Evolutionary conservation across 2,113 vertebrate genomes (phyloP), one percentile per base, ranked within the genome.

Genomic region (Thamnaconus septentrionalis): DNA sequence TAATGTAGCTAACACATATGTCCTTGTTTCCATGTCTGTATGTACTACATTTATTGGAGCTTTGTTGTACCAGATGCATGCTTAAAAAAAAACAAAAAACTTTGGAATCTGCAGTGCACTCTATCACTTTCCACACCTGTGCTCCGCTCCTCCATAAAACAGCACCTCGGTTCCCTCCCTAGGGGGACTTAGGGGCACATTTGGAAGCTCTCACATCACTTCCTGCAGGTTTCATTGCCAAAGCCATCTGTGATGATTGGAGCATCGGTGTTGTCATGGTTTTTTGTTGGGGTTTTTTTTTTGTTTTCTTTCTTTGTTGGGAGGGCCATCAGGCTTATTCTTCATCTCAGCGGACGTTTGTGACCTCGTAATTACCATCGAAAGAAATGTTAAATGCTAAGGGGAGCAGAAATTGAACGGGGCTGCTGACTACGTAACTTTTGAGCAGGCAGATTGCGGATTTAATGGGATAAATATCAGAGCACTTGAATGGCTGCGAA

Each of bases 21-120:
- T 31, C 18, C 18, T 31, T 31, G 18, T 31, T 31, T 31, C 18
- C 18, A 31, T 2, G n/a, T n/a, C n/a, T n/a, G 18, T 31, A 31
- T 31, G 18, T 31, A 31, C 18, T 31, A 31, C 18, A 31, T 31
- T 31, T 31, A 31, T 31, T 31, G 9, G 46, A 41, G 51, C 61
- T 90, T 89, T 89, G 88, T 85, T 73, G 72, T 75, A 77, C 87
- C 88, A 90, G 87, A 90, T 91, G 90, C 69, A 61, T 47, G 70
- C 64, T 11, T 80, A 31, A 31, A 31, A 31, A 31, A 31, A 31
- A 31, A 85, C 69, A 77, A 84, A 87, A 77, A 75, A 71, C 72
- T 79, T 63, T 69, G 78, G 79, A 88, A 81, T 81, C 75, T 8
- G 46, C 75, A 69, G 54, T 52, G 10, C 69, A 67, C 66, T 82